Evolutionary conservation across 2,113 vertebrate genomes (phyloP).

Genomic region (Campylomormyrus tamandua): DNA sequence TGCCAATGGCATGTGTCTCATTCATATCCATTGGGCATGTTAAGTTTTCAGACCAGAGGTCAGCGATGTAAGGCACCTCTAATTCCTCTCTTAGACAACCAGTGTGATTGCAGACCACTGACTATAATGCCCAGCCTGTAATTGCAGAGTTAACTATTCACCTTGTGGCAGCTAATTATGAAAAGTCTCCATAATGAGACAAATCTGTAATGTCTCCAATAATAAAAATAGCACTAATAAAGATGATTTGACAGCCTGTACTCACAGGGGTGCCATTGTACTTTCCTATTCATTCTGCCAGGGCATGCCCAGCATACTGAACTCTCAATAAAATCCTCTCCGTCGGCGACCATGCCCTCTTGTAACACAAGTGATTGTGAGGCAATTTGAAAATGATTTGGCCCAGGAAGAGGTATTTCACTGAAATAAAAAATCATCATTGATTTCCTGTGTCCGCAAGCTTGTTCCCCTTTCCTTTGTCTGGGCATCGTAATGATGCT

Average conservation of each 20-base stretch:
- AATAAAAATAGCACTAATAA: neutral
- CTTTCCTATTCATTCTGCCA: neutral
- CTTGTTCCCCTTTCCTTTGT: neutral
- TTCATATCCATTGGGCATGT: neutral
- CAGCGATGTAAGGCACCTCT: neutral
- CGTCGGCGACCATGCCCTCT: neutral
- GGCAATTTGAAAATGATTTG: conserved; percentile 24
- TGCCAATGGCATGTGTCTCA: neutral
- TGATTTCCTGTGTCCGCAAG: conserved; percentile 42
- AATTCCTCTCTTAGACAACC: neutral
- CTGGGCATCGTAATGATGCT: neutral
- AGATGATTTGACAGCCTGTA: neutral
- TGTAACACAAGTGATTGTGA: conserved; percentile 33
- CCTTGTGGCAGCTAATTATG: neutral
- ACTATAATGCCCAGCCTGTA: neutral
- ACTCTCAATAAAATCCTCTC: neutral
- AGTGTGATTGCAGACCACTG: neutral
- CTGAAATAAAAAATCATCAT: conserved; percentile 45
- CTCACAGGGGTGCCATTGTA: neutral
- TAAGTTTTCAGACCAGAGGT: neutral
- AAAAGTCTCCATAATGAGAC: neutral
- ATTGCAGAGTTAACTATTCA: neutral
- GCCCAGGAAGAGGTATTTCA: conserved; percentile 29
- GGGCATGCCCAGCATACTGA: neutral
- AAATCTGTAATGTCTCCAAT: neutral